phyloP scores from a whole-genome alignment of 2,113 vertebrate genomes.

The Poeciliopsis prolifica region DNA sequence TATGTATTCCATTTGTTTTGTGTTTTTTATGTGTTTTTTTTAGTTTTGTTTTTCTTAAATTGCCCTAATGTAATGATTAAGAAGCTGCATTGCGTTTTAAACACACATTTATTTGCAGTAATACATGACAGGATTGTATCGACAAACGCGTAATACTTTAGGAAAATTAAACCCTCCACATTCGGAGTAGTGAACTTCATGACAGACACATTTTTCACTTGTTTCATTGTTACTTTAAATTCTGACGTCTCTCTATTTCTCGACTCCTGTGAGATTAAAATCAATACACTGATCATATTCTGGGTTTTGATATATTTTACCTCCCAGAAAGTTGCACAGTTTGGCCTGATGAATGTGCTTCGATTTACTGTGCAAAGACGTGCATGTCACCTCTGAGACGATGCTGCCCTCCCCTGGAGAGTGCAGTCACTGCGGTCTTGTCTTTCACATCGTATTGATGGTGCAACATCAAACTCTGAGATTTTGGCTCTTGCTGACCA shows the following conservation, averaged over 20 bases:
- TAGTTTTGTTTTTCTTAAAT: neutral
- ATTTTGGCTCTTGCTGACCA: neutral
- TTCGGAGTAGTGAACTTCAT: conserved; percentile 12
- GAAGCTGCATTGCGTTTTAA: neutral
- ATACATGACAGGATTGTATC: neutral
- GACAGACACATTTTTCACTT: conserved; percentile 17
- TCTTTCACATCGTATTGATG: neutral
- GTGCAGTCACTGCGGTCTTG: conserved; percentile 2
- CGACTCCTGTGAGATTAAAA: conserved; percentile 34
- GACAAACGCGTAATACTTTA: neutral
- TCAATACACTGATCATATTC: conserved; percentile 50
- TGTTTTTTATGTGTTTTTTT: neutral
- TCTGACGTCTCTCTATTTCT: conserved; percentile 5
- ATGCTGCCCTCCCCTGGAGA: conserved; percentile 70
- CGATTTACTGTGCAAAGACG: conserved; percentile 3
- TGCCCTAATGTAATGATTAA: neutral
- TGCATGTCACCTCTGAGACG: conserved; percentile 25
- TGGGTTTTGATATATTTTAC: conserved; percentile 44
- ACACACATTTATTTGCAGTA: conserved; percentile 1
- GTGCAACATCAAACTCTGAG: neutral
- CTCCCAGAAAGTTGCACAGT: conserved; percentile 27
- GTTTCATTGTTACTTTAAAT: conserved; percentile 26
- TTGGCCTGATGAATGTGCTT: conserved; percentile 21
- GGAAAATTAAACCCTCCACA: neutral
- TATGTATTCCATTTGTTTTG: neutral